Conservation (phyloP, 2,797 vertebrate species). For the Telmatherina bonti region DNA sequence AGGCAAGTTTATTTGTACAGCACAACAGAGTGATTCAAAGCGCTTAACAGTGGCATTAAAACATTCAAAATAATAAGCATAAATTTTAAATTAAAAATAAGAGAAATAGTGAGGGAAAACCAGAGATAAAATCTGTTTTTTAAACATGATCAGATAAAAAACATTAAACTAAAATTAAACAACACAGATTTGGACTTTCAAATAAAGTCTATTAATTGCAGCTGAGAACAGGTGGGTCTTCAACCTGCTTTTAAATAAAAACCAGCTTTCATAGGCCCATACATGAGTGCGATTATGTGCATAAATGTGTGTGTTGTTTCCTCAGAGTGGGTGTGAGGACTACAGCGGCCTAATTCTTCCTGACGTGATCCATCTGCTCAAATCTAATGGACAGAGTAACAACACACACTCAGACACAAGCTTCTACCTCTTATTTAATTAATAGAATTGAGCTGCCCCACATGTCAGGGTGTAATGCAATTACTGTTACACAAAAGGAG, state of each 20-base stretch:
- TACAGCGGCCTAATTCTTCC: slow-evolving; percentile 58
- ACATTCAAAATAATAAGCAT: too few species aligned
- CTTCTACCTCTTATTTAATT: slow-evolving; percentile 68
- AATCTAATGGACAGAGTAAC: slow-evolving; percentile 58
- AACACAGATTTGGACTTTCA: too few species aligned
- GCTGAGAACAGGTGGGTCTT: too few species aligned
- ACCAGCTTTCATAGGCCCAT: not conserved
- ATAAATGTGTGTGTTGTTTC: slow-evolving; percentile 25
- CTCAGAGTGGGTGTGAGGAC: slow-evolving; percentile 48
- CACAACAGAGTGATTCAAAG: slow-evolving; percentile 2
- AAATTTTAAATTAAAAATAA: too few species aligned
- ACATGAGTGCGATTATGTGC: slow-evolving; percentile 17
- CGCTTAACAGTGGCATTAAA: too few species aligned
- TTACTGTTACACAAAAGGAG: slow-evolving; percentile 56
- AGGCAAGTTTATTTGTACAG: too few species aligned
- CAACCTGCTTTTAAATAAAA: too few species aligned
- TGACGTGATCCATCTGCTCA: slow-evolving; percentile 74
- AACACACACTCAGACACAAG: slow-evolving; percentile 44
- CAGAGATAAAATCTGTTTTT: too few species aligned
- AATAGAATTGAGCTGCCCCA: slow-evolving; percentile 55
- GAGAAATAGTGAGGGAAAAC: too few species aligned
- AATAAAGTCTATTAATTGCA: too few species aligned
- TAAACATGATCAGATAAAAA: too few species aligned
- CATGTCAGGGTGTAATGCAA: slow-evolving; percentile 56
- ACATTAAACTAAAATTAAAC: too few species aligned